A percentile compares a stretch with the other conserved stretches of the same genome.
These are phyloP conservation scores for Apis mellifera DNA, from an alignment of 1,140 invertebrate species.

Conservation along the genomic window DNA sequence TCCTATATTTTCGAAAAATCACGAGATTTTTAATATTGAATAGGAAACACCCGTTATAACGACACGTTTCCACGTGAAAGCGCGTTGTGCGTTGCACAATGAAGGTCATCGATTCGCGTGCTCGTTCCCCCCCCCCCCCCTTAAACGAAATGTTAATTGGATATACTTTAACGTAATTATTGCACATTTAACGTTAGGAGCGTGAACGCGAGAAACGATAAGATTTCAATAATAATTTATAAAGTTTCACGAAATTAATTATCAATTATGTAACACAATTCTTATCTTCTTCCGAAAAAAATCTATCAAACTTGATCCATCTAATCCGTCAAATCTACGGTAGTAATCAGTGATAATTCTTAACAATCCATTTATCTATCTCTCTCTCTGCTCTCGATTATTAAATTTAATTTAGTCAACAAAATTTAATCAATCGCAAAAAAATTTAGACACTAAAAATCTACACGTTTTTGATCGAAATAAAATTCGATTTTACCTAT, in stretches of 20 bases:
- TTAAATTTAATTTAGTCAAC: no score
- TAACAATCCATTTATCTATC: no score
- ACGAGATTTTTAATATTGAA: neutral
- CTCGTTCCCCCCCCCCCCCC: no score
- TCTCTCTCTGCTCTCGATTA: no score
- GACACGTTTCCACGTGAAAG: neutral
- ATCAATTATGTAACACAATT: no score
- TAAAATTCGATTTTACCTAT: no score
- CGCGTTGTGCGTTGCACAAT: neutral
- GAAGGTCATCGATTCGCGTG: slow-evolving; percentile 23
- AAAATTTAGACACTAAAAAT: no score
- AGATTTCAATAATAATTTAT: neutral
- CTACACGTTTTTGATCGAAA: no score
- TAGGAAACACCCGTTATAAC: neutral
- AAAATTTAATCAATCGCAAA: no score
- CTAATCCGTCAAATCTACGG: neutral
- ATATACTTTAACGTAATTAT: slow-evolving; percentile 32
- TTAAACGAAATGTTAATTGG: slow-evolving; percentile 29
- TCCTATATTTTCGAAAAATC: neutral
- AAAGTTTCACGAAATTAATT: no score
- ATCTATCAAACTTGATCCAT: neutral
- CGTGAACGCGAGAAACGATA: neutral
- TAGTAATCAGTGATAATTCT: no score
- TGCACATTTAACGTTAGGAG: neutral
- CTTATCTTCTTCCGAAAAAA: no score